Conservation (phyloP, 2,797 vertebrate genomes). For the Thamnophis elegans region DNA sequence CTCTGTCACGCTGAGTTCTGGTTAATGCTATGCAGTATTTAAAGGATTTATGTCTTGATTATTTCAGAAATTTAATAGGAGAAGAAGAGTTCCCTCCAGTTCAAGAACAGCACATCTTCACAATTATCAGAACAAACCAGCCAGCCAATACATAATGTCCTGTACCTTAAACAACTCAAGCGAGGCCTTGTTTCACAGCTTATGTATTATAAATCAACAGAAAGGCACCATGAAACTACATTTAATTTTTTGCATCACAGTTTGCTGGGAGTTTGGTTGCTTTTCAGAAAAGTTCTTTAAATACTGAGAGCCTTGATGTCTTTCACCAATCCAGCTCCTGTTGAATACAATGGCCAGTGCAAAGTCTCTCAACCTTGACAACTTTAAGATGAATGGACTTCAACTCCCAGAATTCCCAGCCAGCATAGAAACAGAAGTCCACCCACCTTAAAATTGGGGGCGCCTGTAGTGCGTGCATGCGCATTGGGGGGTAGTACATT, state of each 20-base stretch:
- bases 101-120: conserved; percentile 24
- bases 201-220: conserved; percentile 11
- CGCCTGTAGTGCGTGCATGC: no score
- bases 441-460: not conserved
- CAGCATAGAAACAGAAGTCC: not conserved
- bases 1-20: not conserved
- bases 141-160: conserved; percentile 25
- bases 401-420: not conserved
- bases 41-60: conserved; percentile 26
- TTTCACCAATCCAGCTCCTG: not conserved
- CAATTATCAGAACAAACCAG: conserved; percentile 1
- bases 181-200: not conserved
- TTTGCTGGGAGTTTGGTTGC: not conserved
- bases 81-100: conserved; percentile 2
- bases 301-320: not conserved
- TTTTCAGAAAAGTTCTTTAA: not conserved
- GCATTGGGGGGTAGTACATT: no score
- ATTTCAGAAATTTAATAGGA: not conserved
- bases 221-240: not conserved
- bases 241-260: not conserved
- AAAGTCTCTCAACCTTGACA: not conserved
- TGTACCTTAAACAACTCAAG: conserved; percentile 27
- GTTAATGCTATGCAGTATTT: conserved; percentile 3
- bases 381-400: not conserved
- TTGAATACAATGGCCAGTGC: not conserved